These are phyloP conservation scores for Agapornis canus DNA, from an alignment of 2,797 vertebrate genomes.

Conservation along the genomic window DNA sequence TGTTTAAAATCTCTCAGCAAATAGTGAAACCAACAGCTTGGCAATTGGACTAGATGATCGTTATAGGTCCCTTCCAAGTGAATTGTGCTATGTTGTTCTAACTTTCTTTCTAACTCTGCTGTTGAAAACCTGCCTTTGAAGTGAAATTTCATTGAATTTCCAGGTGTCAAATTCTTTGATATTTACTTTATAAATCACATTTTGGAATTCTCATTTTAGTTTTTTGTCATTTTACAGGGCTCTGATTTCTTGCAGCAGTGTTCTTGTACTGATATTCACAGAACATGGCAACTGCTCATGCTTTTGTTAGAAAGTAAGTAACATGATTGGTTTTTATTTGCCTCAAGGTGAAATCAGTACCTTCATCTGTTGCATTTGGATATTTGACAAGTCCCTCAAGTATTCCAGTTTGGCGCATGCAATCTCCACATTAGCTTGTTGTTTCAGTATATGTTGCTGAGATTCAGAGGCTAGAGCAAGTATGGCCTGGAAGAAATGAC, in stretches of 20 bases:
- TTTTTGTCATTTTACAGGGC: neutral
- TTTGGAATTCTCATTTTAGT: neutral
- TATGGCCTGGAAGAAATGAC: conserved; percentile 63
- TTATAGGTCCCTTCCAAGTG: neutral
- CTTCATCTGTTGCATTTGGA: conserved; percentile 80
- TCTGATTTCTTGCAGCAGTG: neutral
- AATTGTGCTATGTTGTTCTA: neutral
- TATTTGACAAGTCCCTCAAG: conserved; percentile 73
- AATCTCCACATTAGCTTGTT: conserved; percentile 76
- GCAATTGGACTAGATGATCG: neutral
- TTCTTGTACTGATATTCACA: neutral
- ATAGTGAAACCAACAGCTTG: neutral
- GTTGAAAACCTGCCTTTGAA: neutral
- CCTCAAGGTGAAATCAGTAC: conserved; percentile 52
- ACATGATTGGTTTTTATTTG: neutral
- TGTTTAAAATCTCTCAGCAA: neutral
- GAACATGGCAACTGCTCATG: neutral
- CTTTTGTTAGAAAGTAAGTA: neutral
- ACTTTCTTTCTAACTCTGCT: neutral
- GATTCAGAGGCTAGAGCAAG: conserved; percentile 74
- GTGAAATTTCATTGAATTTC: neutral
- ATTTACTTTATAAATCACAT: neutral
- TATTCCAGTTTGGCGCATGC: conserved; percentile 77
- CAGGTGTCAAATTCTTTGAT: neutral
- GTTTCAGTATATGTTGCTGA: conserved; percentile 75